Evolutionary conservation across 2,888 invertebrate genomes (phyloP).

Genomic region (Pseudococcus longispinus): DNA sequence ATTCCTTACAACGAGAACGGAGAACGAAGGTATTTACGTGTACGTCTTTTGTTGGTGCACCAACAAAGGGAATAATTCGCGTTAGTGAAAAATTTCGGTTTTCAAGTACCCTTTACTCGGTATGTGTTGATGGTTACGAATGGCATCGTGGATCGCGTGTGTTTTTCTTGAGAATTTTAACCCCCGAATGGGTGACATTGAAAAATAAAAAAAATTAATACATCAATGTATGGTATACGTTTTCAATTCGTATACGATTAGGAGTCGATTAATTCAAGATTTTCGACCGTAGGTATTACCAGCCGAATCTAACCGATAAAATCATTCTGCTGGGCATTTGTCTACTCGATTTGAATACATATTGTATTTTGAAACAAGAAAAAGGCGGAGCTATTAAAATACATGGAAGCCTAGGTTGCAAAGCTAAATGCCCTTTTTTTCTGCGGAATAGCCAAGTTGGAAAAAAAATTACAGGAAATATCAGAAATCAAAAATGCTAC

Average conservation of each 20-base stretch:
- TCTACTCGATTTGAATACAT: not conserved
- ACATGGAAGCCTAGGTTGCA: not conserved
- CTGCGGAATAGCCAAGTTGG: not conserved
- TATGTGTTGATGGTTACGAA: not conserved
- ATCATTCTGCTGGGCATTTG: not conserved
- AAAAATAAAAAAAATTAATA: too few species aligned
- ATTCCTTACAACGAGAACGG: not conserved
- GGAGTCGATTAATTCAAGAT: not conserved
- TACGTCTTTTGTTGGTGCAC: not conserved
- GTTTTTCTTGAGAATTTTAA: not conserved
- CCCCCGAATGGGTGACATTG: too few species aligned
- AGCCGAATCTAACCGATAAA: not conserved
- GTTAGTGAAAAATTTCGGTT: conserved; percentile 11
- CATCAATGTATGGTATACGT: too few species aligned
- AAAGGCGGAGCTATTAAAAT: not conserved
- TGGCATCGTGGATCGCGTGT: not conserved
- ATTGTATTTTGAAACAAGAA: conserved; percentile 23
- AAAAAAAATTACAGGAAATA: conserved; percentile 23
- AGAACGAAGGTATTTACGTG: conserved; percentile 14
- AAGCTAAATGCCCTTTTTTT: not conserved
- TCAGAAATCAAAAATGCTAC: conserved; percentile 50
- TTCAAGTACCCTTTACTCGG: not conserved
- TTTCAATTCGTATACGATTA: not conserved
- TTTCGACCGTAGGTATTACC: not conserved
- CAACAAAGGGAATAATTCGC: not conserved